phyloP scores from a whole-genome alignment of 2,113 vertebrate genomes.

The Malurus melanocephalus region DNA sequence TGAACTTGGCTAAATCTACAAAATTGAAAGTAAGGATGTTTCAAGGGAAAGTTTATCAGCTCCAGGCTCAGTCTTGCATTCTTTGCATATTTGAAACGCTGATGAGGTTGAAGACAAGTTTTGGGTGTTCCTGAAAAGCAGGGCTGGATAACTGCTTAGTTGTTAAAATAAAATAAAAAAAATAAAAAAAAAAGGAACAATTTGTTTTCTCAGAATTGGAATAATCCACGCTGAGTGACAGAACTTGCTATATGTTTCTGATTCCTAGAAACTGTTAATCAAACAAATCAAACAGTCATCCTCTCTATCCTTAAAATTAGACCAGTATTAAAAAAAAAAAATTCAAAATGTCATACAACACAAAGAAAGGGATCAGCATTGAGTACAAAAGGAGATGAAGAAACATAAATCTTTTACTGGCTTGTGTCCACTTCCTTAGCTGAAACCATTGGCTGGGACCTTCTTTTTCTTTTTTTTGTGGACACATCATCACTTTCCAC shows the following conservation, averaged over 20 bases:
- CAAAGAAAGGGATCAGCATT: background rate
- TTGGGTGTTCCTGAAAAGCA: slow-evolving; percentile 21
- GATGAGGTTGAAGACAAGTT: background rate
- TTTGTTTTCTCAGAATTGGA: background rate
- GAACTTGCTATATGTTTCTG: background rate
- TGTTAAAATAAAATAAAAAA: background rate
- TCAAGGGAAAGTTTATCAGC: background rate
- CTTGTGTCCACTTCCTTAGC: background rate
- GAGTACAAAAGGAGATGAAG: background rate
- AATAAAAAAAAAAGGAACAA: background rate
- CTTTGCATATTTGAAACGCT: background rate
- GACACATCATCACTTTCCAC: slow-evolving; percentile 5
- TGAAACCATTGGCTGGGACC: background rate
- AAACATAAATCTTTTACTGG: background rate
- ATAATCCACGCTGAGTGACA: background rate
- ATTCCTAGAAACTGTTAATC: background rate
- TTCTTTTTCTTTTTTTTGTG: background rate
- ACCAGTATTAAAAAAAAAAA: background rate
- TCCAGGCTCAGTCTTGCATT: background rate
- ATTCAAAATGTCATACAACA: background rate
- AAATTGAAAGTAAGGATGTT: background rate
- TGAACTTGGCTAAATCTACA: background rate
- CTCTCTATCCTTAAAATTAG: background rate
- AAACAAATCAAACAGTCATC: background rate
- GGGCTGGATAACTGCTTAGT: background rate